Evolutionary conservation across 2,888 invertebrate genomes (phyloP).

Genomic region (Thalpophila matura): DNA sequence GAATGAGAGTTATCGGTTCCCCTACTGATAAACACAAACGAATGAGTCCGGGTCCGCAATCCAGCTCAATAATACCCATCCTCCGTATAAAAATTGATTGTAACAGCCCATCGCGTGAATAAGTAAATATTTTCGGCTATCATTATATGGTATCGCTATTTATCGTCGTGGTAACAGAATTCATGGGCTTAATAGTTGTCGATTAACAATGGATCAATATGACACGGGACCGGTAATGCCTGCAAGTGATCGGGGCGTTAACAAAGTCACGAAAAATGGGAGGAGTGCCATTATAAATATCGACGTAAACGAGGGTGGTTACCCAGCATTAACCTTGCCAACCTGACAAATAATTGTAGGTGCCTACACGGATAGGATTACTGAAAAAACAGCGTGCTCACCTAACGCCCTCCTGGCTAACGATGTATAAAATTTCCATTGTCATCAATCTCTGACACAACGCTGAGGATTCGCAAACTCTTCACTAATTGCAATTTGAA

Average conservation of each 20-base stretch:
- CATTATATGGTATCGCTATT: constrained; percentile 73
- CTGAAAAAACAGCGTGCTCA: constrained; percentile 87
- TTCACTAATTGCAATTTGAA: constrained; percentile 90
- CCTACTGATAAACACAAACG: constrained; percentile 87
- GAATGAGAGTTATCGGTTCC: constrained; percentile 89
- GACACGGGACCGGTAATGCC: constrained; percentile 46
- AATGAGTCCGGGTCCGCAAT: constrained; percentile 79
- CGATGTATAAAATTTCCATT: constrained; percentile 91
- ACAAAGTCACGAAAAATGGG: constrained; percentile 50
- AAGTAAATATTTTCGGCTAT: constrained; percentile 73
- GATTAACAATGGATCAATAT: constrained; percentile 74
- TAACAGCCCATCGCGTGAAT: constrained; percentile 70
- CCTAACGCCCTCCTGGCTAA: constrained; percentile 88
- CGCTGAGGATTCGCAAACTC: constrained; percentile 89
- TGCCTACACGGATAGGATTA: constrained; percentile 83
- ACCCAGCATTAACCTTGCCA: constrained; percentile 73
- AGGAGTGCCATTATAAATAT: constrained; percentile 65
- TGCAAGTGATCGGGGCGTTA: constrained; percentile 56
- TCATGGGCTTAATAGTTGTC: constrained; percentile 77
- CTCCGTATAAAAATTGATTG: constrained; percentile 84
- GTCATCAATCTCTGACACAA: constrained; percentile 91
- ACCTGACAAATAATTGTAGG: constrained; percentile 78
- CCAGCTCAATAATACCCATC: constrained; percentile 81
- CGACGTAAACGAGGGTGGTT: constrained; percentile 69
- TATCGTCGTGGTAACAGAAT: constrained; percentile 80